Percentiles rank a stretch among this genome's conserved stretches.
Evolutionary conservation across 2,888 invertebrate genomes (phyloP).

Genomic region (Merodon equestris): DNA sequence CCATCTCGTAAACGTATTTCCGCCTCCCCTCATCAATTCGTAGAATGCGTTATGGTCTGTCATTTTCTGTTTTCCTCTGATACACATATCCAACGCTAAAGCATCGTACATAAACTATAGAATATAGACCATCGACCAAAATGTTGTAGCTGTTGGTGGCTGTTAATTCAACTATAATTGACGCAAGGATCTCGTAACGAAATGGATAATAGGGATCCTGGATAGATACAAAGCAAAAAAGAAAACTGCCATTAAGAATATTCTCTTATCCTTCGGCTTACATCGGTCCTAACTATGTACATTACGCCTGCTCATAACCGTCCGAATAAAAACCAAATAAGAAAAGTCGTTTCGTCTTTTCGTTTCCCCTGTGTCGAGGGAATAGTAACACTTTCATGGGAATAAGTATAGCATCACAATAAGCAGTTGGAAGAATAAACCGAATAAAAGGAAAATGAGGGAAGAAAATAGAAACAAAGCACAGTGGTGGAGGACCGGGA

Average conservation of each 20-base stretch:
- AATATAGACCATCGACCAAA: too few species aligned
- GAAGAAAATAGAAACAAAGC: constrained; percentile 32
- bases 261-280: constrained; percentile 32
- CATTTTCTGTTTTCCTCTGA: too few species aligned
- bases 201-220: constrained; percentile 44
- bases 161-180: constrained; percentile 56
- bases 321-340: constrained; percentile 45
- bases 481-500: constrained; percentile 26
- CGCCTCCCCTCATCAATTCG: too few species aligned
- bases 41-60: neutral
- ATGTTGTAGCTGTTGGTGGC: constrained; percentile 41
- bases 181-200: constrained; percentile 52
- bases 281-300: constrained; percentile 4
- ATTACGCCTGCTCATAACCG: constrained; percentile 43
- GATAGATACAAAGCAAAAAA: neutral
- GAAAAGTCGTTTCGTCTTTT: constrained; percentile 19
- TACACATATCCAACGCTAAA: too few species aligned
- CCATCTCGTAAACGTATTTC: too few species aligned
- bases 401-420: constrained; percentile 32
- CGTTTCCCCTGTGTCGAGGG: neutral
- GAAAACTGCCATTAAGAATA: constrained; percentile 40
- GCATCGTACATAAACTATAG: too few species aligned
- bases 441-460: constrained; percentile 3
- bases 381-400: constrained; percentile 16
- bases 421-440: constrained; percentile 35